These are phyloP conservation scores for Lepidurus packardi DNA, from an alignment of 1,140 invertebrate genomes.

Conservation along the genomic window DNA sequence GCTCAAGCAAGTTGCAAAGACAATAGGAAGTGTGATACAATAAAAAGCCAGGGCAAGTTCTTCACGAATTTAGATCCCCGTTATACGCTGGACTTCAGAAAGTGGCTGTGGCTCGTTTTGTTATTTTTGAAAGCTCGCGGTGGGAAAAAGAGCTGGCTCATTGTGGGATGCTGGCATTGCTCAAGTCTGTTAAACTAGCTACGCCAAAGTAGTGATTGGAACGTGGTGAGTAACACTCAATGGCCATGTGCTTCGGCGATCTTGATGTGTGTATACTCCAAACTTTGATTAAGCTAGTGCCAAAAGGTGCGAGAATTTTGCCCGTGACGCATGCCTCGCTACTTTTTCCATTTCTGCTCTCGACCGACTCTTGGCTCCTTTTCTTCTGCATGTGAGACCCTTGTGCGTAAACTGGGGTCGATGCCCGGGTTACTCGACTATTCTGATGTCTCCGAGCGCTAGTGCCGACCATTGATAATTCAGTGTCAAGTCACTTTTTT, in stretches of 20 bases:
- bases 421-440: neutral
- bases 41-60: neutral
- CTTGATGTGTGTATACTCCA: too few species aligned
- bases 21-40: neutral
- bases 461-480: neutral
- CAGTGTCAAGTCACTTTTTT: neutral
- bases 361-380: neutral
- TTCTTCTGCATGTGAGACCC: neutral
- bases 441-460: neutral
- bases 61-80: slow-evolving; percentile 19
- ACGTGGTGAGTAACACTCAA: too few species aligned
- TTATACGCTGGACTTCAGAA: neutral
- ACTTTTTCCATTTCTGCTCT: neutral
- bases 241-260: too few species aligned
- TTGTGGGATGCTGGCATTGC: neutral
- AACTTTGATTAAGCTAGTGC: too few species aligned
- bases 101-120: neutral
- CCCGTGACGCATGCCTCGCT: neutral
- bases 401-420: slow-evolving; percentile 10
- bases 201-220: too few species aligned
- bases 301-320: too few species aligned
- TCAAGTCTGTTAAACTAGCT: neutral
- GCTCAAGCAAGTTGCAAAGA: neutral
- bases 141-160: neutral
- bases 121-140: neutral